Evolutionary conservation across 1,140 invertebrate species (phyloP).

Genomic region (Lineus longissimus): DNA sequence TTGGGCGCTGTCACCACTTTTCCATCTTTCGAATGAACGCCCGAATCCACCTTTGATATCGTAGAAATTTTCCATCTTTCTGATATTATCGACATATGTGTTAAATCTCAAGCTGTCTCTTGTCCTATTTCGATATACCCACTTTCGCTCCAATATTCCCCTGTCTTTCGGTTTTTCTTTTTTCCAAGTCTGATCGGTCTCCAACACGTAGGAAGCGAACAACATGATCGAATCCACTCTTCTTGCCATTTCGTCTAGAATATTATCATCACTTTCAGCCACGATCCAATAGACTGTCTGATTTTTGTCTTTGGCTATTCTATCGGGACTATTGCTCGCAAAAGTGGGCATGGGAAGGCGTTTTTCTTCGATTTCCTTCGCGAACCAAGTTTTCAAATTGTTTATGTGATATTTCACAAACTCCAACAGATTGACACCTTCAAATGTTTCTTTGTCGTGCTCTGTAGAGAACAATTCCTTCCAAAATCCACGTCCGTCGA

Average conservation of each 20-base stretch:
- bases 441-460: neutral
- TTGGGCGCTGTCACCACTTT: neutral
- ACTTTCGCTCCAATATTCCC: neutral
- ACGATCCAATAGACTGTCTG: conserved; percentile 1
- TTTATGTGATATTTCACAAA: conserved; percentile 7
- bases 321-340: conserved; percentile 1
- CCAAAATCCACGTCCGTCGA: neutral
- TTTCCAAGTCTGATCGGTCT: conserved; percentile 4
- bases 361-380: neutral
- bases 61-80: conserved; percentile 8
- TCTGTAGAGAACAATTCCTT: neutral
- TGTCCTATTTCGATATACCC: neutral
- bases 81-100: neutral
- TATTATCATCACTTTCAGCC: neutral
- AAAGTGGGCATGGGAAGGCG: neutral
- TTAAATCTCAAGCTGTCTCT: neutral
- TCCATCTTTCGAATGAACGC: conserved; percentile 6
- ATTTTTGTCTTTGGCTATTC: conserved; percentile 3
- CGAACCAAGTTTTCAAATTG: conserved; percentile 2
- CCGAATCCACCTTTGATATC: neutral
- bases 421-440: neutral
- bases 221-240: conserved; percentile 6
- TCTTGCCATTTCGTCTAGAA: neutral
- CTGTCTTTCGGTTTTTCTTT: conserved; percentile 3
- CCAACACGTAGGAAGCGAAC: neutral